Conservation (phyloP, 2,113 vertebrate genomes). For the Pelmatolapia mariae region DNA sequence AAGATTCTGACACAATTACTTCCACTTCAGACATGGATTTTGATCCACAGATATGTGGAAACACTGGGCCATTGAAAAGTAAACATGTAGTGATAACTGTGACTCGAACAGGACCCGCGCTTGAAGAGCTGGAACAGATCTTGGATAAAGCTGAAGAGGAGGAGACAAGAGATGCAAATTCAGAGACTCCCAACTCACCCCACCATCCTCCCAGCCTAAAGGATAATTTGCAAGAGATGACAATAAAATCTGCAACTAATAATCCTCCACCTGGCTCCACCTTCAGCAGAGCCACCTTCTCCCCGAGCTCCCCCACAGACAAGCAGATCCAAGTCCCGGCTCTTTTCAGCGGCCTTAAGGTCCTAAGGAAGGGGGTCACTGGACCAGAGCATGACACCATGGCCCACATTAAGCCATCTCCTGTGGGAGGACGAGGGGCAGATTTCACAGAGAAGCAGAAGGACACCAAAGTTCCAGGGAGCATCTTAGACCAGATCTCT, state of each 20-base stretch:
- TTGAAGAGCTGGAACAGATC: not conserved
- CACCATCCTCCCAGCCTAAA: not conserved
- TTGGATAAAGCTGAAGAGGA: not conserved
- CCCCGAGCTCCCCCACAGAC: constrained; percentile 51
- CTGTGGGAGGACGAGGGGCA: constrained; percentile 63
- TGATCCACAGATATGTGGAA: not conserved
- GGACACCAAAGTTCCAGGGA: constrained; percentile 49
- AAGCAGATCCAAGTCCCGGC: constrained; percentile 79
- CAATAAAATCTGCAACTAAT: not conserved
- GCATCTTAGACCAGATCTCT: constrained; percentile 84
- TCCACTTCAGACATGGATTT: not conserved
- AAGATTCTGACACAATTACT: not conserved
- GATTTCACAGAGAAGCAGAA: constrained; percentile 46
- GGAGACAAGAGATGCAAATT: not conserved
- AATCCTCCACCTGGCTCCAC: constrained; percentile 3
- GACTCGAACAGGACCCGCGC: not conserved
- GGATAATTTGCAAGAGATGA: not conserved
- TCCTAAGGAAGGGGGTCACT: constrained; percentile 77
- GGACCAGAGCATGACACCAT: constrained; percentile 70
- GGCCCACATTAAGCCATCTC: constrained; percentile 73
- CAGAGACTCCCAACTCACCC: not conserved
- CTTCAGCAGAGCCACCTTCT: constrained; percentile 37
- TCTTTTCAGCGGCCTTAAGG: constrained; percentile 84
- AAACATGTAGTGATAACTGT: not conserved
- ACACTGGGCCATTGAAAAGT: not conserved